Conservation (phyloP, 2,113 vertebrate genomes). For the Alligator sinensis region DNA sequence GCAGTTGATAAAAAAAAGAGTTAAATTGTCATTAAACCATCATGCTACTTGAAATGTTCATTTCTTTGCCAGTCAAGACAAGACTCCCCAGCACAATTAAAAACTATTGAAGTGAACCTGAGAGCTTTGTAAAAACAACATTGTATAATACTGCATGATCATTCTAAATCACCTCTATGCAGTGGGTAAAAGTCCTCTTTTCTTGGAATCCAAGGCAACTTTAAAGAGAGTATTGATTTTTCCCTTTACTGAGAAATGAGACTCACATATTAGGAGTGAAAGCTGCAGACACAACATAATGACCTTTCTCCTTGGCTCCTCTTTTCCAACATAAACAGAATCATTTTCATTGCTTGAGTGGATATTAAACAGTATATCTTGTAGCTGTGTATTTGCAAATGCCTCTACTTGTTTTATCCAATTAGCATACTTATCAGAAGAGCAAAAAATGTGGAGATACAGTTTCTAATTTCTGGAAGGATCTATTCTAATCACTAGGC, state of each 20-base stretch:
- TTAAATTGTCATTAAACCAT: constrained; percentile 4
- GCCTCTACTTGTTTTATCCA: constrained; percentile 51
- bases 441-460: constrained; percentile 13
- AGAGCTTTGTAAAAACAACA: constrained; percentile 49
- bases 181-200: constrained; percentile 62
- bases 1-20: not conserved
- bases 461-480: constrained; percentile 65
- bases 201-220: constrained; percentile 70
- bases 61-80: not conserved
- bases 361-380: constrained; percentile 75
- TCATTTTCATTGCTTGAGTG: constrained; percentile 68
- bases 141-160: constrained; percentile 44
- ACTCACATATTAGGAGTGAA: constrained; percentile 72
- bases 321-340: constrained; percentile 74
- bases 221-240: constrained; percentile 80
- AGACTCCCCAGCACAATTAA: constrained; percentile 12
- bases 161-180: constrained; percentile 45
- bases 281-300: constrained; percentile 74
- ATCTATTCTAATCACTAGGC: constrained; percentile 53
- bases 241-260: constrained; percentile 76
- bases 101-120: constrained; percentile 46
- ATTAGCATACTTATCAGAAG: constrained; percentile 58
- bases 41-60: not conserved
- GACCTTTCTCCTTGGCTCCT: constrained; percentile 74
- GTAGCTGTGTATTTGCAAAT: constrained; percentile 51